A percentile compares a stretch with the other conserved stretches of the same genome.
phyloP scores from a whole-genome alignment of 2,797 vertebrate genomes.

The Kryptopterus vitreolus region DNA sequence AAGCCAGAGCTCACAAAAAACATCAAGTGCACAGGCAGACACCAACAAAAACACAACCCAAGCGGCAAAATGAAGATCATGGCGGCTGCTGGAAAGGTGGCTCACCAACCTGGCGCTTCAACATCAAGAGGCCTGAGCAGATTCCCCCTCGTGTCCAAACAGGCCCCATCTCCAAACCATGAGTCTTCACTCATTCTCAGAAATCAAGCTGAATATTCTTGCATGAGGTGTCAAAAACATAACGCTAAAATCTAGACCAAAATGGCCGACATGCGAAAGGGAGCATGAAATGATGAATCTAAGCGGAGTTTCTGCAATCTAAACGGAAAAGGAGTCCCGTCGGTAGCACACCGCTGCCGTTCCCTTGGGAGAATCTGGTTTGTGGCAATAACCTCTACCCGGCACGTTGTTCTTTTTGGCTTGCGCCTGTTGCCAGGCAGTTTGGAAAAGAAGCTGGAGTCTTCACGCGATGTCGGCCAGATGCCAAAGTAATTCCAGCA shows the following conservation, averaged over 20 bases:
- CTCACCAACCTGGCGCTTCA: constrained; percentile 97
- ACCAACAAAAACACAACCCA: constrained; percentile 83
- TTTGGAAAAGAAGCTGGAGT: constrained; percentile 67
- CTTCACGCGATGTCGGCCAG: constrained; percentile 73
- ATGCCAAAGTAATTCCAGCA: constrained; percentile 80
- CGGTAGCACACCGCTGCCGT: constrained; percentile 63
- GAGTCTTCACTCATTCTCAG: constrained; percentile 57
- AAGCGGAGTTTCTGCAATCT: constrained; percentile 37
- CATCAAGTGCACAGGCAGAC: constrained; percentile 97
- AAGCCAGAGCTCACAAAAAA: constrained; percentile 93
- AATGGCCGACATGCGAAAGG: background rate
- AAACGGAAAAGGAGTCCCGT: constrained; percentile 53
- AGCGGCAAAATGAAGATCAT: constrained; percentile 78
- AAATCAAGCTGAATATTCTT: constrained; percentile 44
- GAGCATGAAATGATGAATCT: constrained; percentile 12
- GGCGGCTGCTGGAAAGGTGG: constrained; percentile 86
- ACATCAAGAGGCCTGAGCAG: constrained; percentile 84
- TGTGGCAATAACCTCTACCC: constrained; percentile 65
- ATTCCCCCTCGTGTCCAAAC: constrained; percentile 84
- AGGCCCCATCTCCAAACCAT: constrained; percentile 63
- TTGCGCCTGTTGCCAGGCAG: constrained; percentile 65
- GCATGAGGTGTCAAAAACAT: constrained; percentile 26
- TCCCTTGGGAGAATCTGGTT: constrained; percentile 65
- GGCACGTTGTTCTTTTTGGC: constrained; percentile 66
- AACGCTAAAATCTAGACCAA: constrained; percentile 22